These are phyloP conservation scores for Galaxea fascicularis DNA, from an alignment of 92 coral and sea anemone genomes.

Conservation along the genomic window DNA sequence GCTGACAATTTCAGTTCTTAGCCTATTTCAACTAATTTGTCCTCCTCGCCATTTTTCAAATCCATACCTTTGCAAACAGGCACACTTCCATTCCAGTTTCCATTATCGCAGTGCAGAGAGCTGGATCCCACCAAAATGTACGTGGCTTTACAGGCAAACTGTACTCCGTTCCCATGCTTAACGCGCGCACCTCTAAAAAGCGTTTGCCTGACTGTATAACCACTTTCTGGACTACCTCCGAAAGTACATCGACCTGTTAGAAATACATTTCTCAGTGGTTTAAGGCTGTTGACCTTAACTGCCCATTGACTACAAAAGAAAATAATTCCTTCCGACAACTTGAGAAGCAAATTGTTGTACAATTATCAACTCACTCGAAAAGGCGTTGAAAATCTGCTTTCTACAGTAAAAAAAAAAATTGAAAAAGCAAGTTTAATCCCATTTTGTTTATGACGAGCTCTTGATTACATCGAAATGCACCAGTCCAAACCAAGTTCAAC, in stretches of 20 bases:
- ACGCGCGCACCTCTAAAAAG: background rate
- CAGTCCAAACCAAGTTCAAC: too few relatives aligned
- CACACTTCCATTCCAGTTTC: conserved; percentile 67
- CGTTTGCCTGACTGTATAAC: background rate
- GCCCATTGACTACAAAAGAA: too few relatives aligned
- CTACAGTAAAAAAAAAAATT: too few relatives aligned
- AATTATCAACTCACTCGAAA: too few relatives aligned
- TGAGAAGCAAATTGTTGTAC: too few relatives aligned
- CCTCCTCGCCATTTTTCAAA: background rate
- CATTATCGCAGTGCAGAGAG: conserved; percentile 57
- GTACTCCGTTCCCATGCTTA: background rate
- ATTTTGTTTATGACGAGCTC: too few relatives aligned
- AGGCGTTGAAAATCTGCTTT: too few relatives aligned
- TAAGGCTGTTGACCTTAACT: background rate
- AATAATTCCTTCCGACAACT: too few relatives aligned
- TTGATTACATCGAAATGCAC: too few relatives aligned
- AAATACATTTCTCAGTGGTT: background rate
- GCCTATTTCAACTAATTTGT: too few relatives aligned
- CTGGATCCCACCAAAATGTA: conserved; percentile 59
- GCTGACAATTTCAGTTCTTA: too few relatives aligned
- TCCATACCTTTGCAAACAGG: conserved; percentile 62
- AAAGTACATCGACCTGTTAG: conserved; percentile 1
- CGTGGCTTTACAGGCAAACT: conserved; percentile 39
- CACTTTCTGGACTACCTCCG: background rate
- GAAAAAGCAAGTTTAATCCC: too few relatives aligned